phyloP scores from a whole-genome alignment of 2,797 vertebrate genomes.

The Apogon talboti region DNA sequence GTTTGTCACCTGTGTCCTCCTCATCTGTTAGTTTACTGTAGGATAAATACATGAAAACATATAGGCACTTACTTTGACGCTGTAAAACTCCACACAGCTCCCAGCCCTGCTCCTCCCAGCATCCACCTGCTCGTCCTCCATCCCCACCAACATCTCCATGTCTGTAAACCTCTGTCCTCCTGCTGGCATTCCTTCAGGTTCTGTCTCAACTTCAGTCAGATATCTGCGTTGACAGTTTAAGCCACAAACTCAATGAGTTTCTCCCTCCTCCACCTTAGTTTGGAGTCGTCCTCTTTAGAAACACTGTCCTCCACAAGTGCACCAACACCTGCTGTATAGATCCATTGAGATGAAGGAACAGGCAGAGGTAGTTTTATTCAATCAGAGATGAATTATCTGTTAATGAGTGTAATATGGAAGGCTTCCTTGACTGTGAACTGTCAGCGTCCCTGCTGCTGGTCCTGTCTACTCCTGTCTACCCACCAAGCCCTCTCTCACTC shows the following conservation, averaged over 20 bases:
- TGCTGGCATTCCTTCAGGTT: slow-evolving; percentile 39
- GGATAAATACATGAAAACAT: neutral
- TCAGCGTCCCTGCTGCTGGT: slow-evolving; percentile 33
- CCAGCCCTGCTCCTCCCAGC: slow-evolving; percentile 64
- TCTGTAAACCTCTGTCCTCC: slow-evolving; percentile 58
- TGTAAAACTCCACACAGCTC: slow-evolving; percentile 77
- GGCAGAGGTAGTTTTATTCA: slow-evolving; percentile 9
- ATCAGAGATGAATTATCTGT: neutral
- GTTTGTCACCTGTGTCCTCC: neutral
- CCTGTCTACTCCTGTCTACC: slow-evolving; percentile 42
- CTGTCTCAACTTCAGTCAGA: neutral
- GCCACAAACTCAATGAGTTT: slow-evolving; percentile 1
- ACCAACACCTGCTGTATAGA: slow-evolving; percentile 13
- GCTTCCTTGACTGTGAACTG: slow-evolving; percentile 9
- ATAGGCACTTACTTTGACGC: slow-evolving; percentile 58
- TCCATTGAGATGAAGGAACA: slow-evolving; percentile 28
- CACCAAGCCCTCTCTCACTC: slow-evolving; percentile 36
- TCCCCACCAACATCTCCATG: slow-evolving; percentile 56
- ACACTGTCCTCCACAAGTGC: neutral
- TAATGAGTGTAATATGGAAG: neutral
- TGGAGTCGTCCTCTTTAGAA: neutral
- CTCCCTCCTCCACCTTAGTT: slow-evolving; percentile 21
- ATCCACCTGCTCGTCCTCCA: slow-evolving; percentile 50
- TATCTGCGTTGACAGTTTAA: slow-evolving; percentile 13
- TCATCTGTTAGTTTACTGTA: no score